Evolutionary conservation across 2,888 invertebrate genomes (phyloP).

Genomic region (Hyposoter dolosus): DNA sequence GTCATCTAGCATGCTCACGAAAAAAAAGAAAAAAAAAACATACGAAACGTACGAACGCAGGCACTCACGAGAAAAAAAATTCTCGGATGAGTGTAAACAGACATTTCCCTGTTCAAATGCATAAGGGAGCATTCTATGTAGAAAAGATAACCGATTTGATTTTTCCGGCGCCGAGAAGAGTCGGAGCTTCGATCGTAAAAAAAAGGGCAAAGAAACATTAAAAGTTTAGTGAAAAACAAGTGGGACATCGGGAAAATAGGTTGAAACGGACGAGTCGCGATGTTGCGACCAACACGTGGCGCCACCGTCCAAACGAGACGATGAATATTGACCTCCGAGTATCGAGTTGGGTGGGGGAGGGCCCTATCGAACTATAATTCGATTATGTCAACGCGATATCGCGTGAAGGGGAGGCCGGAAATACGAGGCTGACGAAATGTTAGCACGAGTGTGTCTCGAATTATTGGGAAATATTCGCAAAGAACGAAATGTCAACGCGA

Average conservation of each 20-base stretch:
- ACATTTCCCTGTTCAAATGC: conserved; percentile 4
- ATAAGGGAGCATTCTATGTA: background rate
- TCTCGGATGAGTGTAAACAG: conserved; percentile 36
- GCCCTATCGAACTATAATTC: conserved; percentile 20
- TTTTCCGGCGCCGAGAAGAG: background rate
- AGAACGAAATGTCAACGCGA: background rate
- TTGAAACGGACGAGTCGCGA: background rate
- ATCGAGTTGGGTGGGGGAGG: conserved; percentile 15
- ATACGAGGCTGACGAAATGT: background rate
- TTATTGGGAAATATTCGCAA: background rate
- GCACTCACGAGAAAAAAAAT: background rate
- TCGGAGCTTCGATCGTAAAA: conserved; percentile 10
- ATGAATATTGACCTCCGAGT: conserved; percentile 42
- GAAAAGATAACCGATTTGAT: background rate
- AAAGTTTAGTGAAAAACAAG: conserved; percentile 2
- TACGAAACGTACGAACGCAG: background rate
- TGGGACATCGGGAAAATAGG: conserved; percentile 26
- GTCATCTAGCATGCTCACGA: background rate
- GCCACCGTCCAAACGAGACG: conserved; percentile 43
- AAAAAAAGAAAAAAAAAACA: background rate
- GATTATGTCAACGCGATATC: conserved; percentile 38
- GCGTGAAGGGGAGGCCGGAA: background rate
- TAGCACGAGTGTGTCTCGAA: background rate
- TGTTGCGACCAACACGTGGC: conserved; percentile 6
- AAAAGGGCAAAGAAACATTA: background rate